A percentile compares a stretch with the other conserved stretches of the same genome.
Evolutionary conservation across 2,888 invertebrate genomes (phyloP).

Genomic region (Harpalus rufipes): DNA sequence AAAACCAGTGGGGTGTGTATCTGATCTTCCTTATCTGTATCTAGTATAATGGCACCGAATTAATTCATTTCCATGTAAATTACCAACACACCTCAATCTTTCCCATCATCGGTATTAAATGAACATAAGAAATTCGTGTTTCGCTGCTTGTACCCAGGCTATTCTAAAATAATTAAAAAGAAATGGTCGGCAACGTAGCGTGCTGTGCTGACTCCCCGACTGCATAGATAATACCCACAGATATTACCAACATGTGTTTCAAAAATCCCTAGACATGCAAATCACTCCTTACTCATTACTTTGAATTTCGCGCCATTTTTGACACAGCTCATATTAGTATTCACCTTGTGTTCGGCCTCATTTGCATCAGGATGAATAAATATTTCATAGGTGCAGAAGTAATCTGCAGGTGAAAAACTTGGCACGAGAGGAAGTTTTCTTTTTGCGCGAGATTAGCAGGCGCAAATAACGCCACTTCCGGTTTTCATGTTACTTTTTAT

Average conservation of each 20-base stretch:
- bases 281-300: slow-evolving; percentile 24
- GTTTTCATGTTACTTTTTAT: slow-evolving; percentile 40
- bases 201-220: slow-evolving; percentile 16
- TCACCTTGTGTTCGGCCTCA: not conserved
- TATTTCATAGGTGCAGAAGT: slow-evolving; percentile 35
- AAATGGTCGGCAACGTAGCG: slow-evolving; percentile 47
- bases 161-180: slow-evolving; percentile 56
- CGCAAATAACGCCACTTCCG: slow-evolving; percentile 40
- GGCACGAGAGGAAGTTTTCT: slow-evolving; percentile 24
- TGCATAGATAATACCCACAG: slow-evolving; percentile 49
- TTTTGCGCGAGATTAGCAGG: slow-evolving; percentile 31
- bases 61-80: slow-evolving; percentile 24
- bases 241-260: slow-evolving; percentile 43
- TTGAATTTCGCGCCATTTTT: slow-evolving; percentile 30
- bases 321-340: slow-evolving; percentile 33
- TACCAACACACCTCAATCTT: slow-evolving; percentile 2
- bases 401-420: slow-evolving; percentile 26
- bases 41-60: slow-evolving; percentile 7
- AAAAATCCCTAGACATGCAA: slow-evolving; percentile 45
- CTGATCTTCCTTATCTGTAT: not conserved
- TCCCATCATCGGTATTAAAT: slow-evolving; percentile 26
- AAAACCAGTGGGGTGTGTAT: no score
- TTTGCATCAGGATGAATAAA: slow-evolving; percentile 44
- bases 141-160: not conserved
- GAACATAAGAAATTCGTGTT: slow-evolving; percentile 49